Evolutionary conservation across 2,888 invertebrate genomes (phyloP), one percentile per base, ranked within the genome.

Genomic region (Dinocampus coccinellae): DNA sequence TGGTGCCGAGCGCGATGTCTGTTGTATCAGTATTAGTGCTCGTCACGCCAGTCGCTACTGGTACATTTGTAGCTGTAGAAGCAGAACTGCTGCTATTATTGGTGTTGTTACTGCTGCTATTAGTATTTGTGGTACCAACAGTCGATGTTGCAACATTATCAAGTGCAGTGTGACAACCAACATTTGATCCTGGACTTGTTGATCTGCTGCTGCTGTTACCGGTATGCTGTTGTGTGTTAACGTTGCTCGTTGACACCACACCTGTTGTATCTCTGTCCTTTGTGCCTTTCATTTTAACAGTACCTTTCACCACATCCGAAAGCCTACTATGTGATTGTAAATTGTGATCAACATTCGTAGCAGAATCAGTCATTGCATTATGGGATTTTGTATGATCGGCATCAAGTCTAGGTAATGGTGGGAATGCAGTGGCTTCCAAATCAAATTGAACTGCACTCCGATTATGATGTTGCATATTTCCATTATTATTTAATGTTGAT

Each of bases 221-320:
- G 42, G 77, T 78, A 26, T 78, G 79, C 63, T 78, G 79, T 55
- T 81, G 81, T 68, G 80, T 81, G 20, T 47, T 47, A n/a, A 47
- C 16, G 75, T 60, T 64, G 73, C 53, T 68, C 22, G 20, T 29
- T 9, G 29, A 16, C 29, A 53, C 6, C 22, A 13, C 34, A 47
- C 47, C 39, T 29, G 33, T 24, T 26, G 22, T 60, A 53, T 83
- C 81, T 67, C 81, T 84, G 20, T 83, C 88, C 78, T 88, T 88
- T 75, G 86, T 86, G 80, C 85, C 85, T 85, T 90, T 91, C 76
- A 90, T 88, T 85, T 91, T 92, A 64, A 91, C 92, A 52, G 92
- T 92, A 70, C 93, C 93, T 81, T 94, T 94, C 61, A 95, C 94
- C 55, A 95, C 94, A 86, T 95, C 95, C 11, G 94, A 92, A 81